Conservation (phyloP, 2,113 vertebrate species). For the human region GRCh38 chr6:155581501-155582000, state of each 20-base stretch:
- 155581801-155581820: background rate
- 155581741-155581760: background rate
- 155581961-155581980: background rate
- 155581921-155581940: too few species aligned
- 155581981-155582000: background rate
- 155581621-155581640: background rate
- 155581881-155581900: background rate
- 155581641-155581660: background rate
- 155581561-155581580: background rate
- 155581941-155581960: background rate
- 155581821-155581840: background rate
- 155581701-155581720: rapidly evolving
- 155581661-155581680: background rate
- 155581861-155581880: background rate
- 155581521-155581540: background rate
- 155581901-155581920: rapidly evolving
- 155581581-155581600: background rate
- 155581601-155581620: background rate
- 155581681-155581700: too few species aligned
- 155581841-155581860: background rate
- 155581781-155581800: background rate
- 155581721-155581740: background rate
- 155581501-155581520: background rate
- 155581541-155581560: background rate
- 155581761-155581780: background rate